Evolutionary conservation across 2,113 vertebrate genomes (phyloP), one percentile per base, ranked within the genome.

Genomic region (Sylvilagus bachmani): DNA sequence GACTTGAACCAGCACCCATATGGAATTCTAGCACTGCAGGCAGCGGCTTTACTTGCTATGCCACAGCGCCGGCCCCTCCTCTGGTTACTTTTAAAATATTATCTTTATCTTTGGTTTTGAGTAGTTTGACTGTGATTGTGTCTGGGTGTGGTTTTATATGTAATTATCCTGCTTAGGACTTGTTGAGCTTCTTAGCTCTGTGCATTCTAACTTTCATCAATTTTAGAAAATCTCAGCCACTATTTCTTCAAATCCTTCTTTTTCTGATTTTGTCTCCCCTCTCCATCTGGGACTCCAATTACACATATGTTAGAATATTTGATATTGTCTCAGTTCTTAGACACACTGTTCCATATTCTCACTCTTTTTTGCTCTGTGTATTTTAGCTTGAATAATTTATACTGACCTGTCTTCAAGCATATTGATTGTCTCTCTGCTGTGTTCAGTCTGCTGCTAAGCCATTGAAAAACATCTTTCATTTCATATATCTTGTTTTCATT

Each of bases 211-310:
- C 29, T 78, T 83, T 66, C 44, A 83, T 82, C 71, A 87, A 58
- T 93, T 91, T 96, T 95, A 79, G 82, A 82, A 77, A 91, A 91
- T 71, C 66, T 67, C 49, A 82, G 71, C 51, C 66, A 62, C 62
- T 88, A 70, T 70, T 53, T 75, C 61, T 58, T 64, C 51, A 70
- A 71, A 71, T 89, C 83, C 51, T 51, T 74, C 31, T 66, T 81
- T 92, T 70, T 36, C 61, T 88, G 51, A 70, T 84, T 66, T 75
- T 90, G 71, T 90, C 64, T 70, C 49, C 61, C 44, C 16, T 74
- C 70, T 66, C 64, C 53, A 6, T 89, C 55, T 75, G 85, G 33
- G 27, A 82, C 49, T 55, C 44, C 31, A 58, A 58, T 58, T 58
- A 58, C 55, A 58, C 55, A 58, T 17, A 58, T 58, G 55, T 58